Conservation (phyloP, 2,888 invertebrate species). For the Carabus problematicus region DNA sequence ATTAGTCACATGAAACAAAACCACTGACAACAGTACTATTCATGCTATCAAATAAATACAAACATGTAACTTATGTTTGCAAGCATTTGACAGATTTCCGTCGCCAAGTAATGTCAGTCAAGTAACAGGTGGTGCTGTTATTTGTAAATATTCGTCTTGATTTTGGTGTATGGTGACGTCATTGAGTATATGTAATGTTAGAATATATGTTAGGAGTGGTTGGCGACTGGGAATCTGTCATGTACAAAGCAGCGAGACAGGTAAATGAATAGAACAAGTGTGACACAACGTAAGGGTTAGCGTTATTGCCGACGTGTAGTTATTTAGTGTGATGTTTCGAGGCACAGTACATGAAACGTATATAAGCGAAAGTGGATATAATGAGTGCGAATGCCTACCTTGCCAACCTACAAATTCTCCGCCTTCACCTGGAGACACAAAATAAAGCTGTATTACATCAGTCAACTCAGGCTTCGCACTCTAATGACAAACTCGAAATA, state of each 20-base stretch:
- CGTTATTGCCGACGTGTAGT: constrained; percentile 16
- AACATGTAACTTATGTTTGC: constrained; percentile 31
- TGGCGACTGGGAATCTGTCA: too few species aligned
- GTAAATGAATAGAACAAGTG: constrained; percentile 25
- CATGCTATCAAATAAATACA: constrained; percentile 29
- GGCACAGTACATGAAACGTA: constrained; percentile 23
- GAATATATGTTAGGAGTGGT: not conserved
- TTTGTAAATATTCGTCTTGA: not conserved
- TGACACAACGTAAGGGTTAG: constrained; percentile 30
- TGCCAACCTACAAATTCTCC: constrained; percentile 81
- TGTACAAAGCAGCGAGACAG: constrained; percentile 24
- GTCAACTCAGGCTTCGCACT: constrained; percentile 40
- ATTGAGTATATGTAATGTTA: not conserved
- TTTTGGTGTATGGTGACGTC: not conserved
- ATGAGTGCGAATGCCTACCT: constrained; percentile 71
- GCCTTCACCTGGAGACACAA: constrained; percentile 76
- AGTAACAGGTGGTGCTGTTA: not conserved
- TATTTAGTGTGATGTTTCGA: constrained; percentile 30
- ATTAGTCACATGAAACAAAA: constrained; percentile 30
- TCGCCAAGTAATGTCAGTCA: too few species aligned
- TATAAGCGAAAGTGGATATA: constrained; percentile 32
- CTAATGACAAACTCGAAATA: constrained; percentile 11
- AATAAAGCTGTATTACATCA: constrained; percentile 50
- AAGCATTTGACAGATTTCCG: constrained; percentile 11
- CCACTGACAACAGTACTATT: constrained; percentile 24